Conservation (phyloP, 1,140 invertebrate genomes). For the Drosophila pallidifrons region DNA sequence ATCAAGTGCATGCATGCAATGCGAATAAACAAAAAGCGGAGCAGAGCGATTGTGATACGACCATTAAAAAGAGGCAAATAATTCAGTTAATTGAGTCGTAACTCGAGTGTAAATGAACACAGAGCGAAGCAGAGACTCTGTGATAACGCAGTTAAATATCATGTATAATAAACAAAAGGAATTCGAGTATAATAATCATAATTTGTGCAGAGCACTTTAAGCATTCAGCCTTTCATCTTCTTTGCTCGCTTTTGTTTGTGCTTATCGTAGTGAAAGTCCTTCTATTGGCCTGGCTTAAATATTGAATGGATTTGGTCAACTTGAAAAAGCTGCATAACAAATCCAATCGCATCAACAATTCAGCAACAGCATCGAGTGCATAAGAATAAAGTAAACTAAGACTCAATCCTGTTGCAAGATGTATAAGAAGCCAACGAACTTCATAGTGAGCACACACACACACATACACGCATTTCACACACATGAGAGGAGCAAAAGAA, state of each 20-base stretch:
- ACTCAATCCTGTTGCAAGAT: neutral
- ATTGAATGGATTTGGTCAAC: conserved; percentile 31
- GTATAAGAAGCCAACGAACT: conserved; percentile 42
- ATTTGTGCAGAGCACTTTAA: conserved; percentile 1
- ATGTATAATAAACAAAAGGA: no score
- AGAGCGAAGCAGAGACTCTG: no score
- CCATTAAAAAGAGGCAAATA: conserved; percentile 31
- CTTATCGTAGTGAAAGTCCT: conserved; percentile 26
- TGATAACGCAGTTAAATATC: no score
- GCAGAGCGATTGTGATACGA: conserved; percentile 36
- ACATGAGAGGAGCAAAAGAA: conserved; percentile 50
- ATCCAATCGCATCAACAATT: conserved; percentile 51
- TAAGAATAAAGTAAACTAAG: conserved; percentile 36
- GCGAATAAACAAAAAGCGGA: conserved; percentile 26
- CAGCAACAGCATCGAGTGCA: conserved; percentile 45
- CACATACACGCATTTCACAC: conserved; percentile 27
- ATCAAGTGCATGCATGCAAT: conserved; percentile 8
- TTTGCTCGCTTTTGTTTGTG: conserved; percentile 14
- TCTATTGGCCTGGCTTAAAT: conserved; percentile 28
- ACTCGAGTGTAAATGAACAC: conserved; percentile 26
- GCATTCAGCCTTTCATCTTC: neutral
- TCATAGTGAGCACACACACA: conserved; percentile 15
- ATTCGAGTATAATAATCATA: conserved; percentile 19
- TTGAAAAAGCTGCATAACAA: conserved; percentile 44
- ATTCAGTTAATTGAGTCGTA: conserved; percentile 23